Conservation (phyloP, 2,888 invertebrate species). For the Leptinotarsa tumamoca region DNA sequence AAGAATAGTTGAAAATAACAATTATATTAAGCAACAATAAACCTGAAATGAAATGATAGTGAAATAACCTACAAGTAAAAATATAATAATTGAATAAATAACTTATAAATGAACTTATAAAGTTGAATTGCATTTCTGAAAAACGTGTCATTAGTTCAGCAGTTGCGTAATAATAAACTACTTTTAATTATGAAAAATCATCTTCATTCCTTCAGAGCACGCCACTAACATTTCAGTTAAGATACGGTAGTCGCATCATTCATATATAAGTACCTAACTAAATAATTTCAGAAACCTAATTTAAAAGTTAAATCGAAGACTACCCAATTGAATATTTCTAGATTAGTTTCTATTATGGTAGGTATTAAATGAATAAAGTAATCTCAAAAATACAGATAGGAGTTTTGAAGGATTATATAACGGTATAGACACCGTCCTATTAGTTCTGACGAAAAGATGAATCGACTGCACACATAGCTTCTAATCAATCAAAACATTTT, state of each 20-base stretch:
- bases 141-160: no score
- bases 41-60: no score
- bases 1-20: no score
- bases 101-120: no score
- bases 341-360: not conserved
- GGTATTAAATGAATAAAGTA: not conserved
- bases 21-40: no score
- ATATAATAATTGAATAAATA: no score
- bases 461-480: slow-evolving; percentile 18
- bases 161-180: no score
- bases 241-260: no score
- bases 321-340: not conserved
- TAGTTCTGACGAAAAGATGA: slow-evolving; percentile 27
- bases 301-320: not conserved
- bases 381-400: slow-evolving; percentile 17
- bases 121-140: no score
- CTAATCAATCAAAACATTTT: slow-evolving; percentile 30
- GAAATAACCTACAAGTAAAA: no score
- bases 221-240: not conserved
- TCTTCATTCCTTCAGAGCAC: not conserved
- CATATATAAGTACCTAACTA: no score
- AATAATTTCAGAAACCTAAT: not conserved
- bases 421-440: slow-evolving; percentile 33
- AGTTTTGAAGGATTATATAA: slow-evolving; percentile 24
- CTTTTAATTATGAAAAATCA: no score